Evolutionary conservation across 2,888 invertebrate species (phyloP).

Genomic region (Apeira syringaria): DNA sequence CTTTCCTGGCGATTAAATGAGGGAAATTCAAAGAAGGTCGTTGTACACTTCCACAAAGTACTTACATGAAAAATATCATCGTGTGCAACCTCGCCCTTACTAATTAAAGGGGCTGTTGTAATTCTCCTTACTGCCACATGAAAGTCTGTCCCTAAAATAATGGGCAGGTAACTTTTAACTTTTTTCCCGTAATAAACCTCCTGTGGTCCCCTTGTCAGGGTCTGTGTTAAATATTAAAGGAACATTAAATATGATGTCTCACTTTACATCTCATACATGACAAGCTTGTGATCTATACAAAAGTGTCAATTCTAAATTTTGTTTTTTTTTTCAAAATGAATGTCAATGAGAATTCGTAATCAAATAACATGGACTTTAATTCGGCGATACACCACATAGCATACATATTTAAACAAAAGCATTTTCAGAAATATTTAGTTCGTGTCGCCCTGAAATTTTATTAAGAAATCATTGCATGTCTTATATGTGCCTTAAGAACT

Average conservation of each 20-base stretch:
- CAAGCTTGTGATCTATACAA: no score
- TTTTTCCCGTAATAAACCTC: conserved; percentile 12
- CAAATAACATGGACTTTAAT: no score
- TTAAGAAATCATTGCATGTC: no score
- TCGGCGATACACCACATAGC: no score
- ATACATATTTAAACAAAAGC: no score
- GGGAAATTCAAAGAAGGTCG: conserved; percentile 3
- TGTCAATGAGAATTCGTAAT: no score
- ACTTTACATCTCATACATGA: not conserved
- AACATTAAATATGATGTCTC: conserved; percentile 9
- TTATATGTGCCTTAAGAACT: no score
- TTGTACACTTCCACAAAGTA: not conserved
- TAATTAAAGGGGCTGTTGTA: conserved; percentile 29
- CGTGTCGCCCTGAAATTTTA: no score
- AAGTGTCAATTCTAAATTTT: no score
- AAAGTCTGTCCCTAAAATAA: conserved; percentile 27
- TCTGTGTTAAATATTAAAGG: conserved; percentile 20
- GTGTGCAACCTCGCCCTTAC: not conserved
- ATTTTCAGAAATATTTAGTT: no score
- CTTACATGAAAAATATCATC: no score
- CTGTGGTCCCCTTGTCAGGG: conserved; percentile 8
- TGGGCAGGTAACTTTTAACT: conserved; percentile 27
- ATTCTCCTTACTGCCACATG: conserved; percentile 28
- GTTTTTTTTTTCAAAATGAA: no score
- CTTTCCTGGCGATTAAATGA: conserved; percentile 20